Evolutionary conservation across 2,797 vertebrate genomes (phyloP), one percentile per base, ranked within the genome.

Genomic region (Macrochelys suwanniensis): DNA sequence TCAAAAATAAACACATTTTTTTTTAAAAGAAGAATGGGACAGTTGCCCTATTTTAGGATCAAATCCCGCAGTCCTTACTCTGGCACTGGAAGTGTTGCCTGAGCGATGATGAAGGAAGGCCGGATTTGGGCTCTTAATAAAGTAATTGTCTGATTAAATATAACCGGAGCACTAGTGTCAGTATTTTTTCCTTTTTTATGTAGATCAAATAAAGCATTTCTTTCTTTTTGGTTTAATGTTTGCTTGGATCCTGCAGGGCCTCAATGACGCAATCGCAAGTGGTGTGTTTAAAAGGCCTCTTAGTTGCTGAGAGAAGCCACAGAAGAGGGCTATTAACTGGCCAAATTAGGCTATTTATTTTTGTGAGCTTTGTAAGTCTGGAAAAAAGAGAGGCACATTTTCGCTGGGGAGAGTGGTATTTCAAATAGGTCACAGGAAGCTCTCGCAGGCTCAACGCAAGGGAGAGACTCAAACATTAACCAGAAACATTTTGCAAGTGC

Each of bases 71-170:
- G 96, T 97, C 91, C 93, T 96, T 95, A 93, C 93, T 92, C 96
- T 93, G 91, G 81, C 95, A 96, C 96, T 95, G 95, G 89, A 89
- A 95, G 94, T 96, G 96, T 97, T 97, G 97, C 97, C 93, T 95
- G 74, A 97, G 94, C 95, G 90, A 96, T 96, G 97, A 94, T 95
- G 95, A 93, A 96, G 95, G 96, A 96, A 88, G 89, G 93, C 94
- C 96, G 86, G 90, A 96, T 97, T 97, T 95, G 94, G 96, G 89
- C 94, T 97, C 94, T 97, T 97, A 97, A 96, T 95, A 89, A 97
- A 97, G 96, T 92, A 97, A 97, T 95, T 96, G 94, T 97, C 95
- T 97, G 96, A 98, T 97, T 97, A 97, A 97, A 97, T 97, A 97
- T 97, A 97, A 97, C 97, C 92, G 91, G 97, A 97, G 96, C 96